These are phyloP conservation scores for Ophion costatus DNA, from an alignment of 2,888 invertebrate genomes.

Conservation along the genomic window DNA sequence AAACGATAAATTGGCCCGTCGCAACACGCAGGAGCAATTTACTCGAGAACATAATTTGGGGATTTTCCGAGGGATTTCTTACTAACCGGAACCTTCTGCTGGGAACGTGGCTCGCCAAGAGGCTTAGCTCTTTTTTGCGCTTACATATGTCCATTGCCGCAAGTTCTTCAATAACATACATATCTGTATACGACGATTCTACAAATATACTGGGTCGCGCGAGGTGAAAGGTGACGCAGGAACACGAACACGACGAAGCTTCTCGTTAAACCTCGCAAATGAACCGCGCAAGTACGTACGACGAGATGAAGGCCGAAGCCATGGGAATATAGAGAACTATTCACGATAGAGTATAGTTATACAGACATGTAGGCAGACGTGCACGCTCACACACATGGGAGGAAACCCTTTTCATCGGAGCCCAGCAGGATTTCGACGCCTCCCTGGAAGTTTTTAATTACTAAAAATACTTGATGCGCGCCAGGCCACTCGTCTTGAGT, in stretches of 20 bases:
- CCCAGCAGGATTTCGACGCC: constrained; percentile 65
- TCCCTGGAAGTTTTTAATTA: constrained; percentile 69
- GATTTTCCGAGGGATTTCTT: constrained; percentile 47
- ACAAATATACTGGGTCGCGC: constrained; percentile 47
- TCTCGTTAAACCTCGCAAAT: constrained; percentile 66
- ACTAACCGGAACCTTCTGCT: constrained; percentile 19
- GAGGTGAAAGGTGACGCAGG: constrained; percentile 35
- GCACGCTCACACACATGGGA: constrained; percentile 30
- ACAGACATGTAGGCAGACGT: constrained; percentile 14
- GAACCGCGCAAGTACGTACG: constrained; percentile 59
- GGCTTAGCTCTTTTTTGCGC: constrained; percentile 38
- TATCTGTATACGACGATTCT: constrained; percentile 31
- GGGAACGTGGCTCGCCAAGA: constrained; percentile 15
- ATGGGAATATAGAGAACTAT: constrained; percentile 26
- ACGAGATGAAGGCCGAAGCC: constrained; percentile 23
- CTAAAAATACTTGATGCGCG: constrained; percentile 69
- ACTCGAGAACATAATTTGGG: constrained; percentile 26
- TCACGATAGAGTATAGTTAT: constrained; percentile 29
- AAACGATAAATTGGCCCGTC: constrained; percentile 22
- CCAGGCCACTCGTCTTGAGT: constrained; percentile 68
- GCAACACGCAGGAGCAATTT: constrained; percentile 7
- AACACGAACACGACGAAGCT: constrained; percentile 36
- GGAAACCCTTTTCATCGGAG: constrained; percentile 65
- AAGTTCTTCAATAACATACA: neutral
- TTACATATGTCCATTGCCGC: neutral